Percentiles rank a stretch among this genome's conserved stretches.
phyloP scores from a whole-genome alignment of 2,113 vertebrate species.

The Cyanoderma ruficeps region DNA sequence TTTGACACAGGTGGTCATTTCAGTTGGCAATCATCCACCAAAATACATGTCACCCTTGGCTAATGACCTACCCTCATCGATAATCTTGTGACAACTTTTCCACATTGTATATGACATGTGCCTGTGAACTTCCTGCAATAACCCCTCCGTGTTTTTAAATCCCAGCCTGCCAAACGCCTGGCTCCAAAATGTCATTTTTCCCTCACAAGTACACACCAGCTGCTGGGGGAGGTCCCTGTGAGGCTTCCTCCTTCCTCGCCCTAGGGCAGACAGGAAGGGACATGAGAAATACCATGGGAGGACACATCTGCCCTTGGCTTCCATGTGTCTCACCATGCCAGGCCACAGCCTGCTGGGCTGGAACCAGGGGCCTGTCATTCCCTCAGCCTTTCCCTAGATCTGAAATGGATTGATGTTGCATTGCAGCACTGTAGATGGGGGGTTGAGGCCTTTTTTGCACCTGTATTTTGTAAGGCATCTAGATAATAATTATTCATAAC shows the following conservation, averaged over 20 bases:
- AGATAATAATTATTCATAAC: background rate
- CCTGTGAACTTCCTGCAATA: background rate
- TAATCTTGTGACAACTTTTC: constrained; percentile 28
- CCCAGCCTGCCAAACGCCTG: background rate
- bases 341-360: background rate
- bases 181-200: background rate
- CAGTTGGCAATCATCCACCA: constrained; percentile 6
- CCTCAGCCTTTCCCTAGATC: background rate
- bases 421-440: background rate
- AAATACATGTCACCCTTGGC: constrained; percentile 7
- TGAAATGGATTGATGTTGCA: background rate
- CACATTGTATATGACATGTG: background rate
- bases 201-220: background rate
- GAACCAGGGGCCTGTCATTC: background rate
- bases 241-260: background rate
- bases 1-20: constrained; percentile 27
- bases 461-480: background rate
- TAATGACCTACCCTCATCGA: background rate
- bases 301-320: background rate
- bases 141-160: background rate
- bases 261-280: background rate
- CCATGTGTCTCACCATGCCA: background rate
- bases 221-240: background rate
- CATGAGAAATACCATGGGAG: background rate
- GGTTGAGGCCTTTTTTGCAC: background rate